Conservation (phyloP, 2,113 vertebrate species). For the mouse (Mus musculus) region GRCm39 chr11:119486501-119487000, state of each 20-base stretch:
- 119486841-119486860: neutral
- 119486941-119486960: neutral
- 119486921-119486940: neutral
- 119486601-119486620: neutral
- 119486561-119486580: no score
- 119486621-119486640: neutral
- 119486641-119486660: neutral
- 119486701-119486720: neutral
- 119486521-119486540: neutral
- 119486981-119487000: neutral
- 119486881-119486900: neutral
- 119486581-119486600: neutral
- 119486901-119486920: neutral
- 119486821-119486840: neutral
- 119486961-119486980: neutral
- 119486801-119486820: neutral
- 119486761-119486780: neutral
- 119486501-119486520: neutral
- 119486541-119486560: neutral
- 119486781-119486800: neutral
- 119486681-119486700: neutral
- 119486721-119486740: neutral
- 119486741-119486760: neutral
- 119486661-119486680: neutral
- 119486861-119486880: neutral